A percentile compares a stretch with the other conserved stretches of the same genome.
Evolutionary conservation across 2,888 invertebrate species (phyloP).

Genomic region (Galerucella nymphaeae): DNA sequence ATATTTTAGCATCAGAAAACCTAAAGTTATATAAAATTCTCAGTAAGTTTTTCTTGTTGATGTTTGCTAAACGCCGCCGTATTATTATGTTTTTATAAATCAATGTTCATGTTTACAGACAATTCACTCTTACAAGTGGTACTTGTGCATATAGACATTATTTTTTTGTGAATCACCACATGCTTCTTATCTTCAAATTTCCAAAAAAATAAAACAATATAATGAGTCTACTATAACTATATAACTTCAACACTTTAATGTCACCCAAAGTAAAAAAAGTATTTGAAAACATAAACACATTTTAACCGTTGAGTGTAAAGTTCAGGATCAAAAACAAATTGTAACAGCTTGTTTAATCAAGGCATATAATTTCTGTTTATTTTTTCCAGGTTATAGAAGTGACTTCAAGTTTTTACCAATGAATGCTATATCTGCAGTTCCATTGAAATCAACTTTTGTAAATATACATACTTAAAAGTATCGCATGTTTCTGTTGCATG

Average conservation of each 20-base stretch:
- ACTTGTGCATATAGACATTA: too few species aligned
- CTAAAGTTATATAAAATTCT: background rate
- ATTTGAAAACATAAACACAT: too few species aligned
- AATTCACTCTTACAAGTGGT: too few species aligned
- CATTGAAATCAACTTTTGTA: conserved; percentile 38
- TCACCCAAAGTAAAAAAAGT: too few species aligned
- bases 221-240: too few species aligned
- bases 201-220: too few species aligned
- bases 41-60: conserved; percentile 2
- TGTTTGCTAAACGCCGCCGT: background rate
- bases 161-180: too few species aligned
- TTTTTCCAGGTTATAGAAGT: conserved; percentile 28
- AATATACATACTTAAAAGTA: conserved; percentile 40
- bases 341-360: background rate
- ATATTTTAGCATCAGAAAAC: background rate
- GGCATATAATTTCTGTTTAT: background rate
- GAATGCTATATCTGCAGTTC: conserved; percentile 37
- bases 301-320: too few species aligned
- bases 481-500: conserved; percentile 45
- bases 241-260: too few species aligned
- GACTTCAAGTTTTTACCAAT: conserved; percentile 26
- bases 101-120: background rate
- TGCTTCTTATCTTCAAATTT: too few species aligned
- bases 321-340: background rate
- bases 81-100: background rate